Conservation (phyloP, 92 coral and sea anemone species). For the Umimayanthus kanabou region DNA sequence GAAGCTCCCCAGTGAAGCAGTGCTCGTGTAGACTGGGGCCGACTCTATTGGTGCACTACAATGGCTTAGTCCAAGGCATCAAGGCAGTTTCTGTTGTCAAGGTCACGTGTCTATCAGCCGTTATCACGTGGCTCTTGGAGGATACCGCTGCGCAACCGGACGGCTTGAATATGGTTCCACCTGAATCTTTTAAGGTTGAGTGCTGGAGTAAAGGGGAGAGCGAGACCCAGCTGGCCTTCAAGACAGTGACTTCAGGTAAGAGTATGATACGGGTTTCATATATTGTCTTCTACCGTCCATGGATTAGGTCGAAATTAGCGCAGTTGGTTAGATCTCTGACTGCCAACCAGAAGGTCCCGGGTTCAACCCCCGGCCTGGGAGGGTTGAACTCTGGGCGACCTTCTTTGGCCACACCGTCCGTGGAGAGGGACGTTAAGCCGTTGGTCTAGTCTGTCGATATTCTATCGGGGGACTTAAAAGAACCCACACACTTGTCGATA, state of each 20-base stretch:
- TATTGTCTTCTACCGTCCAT: neutral
- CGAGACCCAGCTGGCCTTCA: slow-evolving; percentile 11
- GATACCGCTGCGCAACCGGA: slow-evolving; percentile 25
- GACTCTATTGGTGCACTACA: slow-evolving; percentile 60
- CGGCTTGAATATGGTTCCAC: slow-evolving; percentile 26
- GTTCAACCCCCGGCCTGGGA: no score
- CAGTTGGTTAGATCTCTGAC: no score
- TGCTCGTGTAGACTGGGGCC: slow-evolving; percentile 51
- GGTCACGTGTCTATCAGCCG: slow-evolving; percentile 57
- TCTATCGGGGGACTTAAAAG: no score
- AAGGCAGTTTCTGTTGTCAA: slow-evolving; percentile 38
- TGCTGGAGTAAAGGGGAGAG: slow-evolving; percentile 53
- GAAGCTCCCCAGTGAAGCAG: slow-evolving; percentile 34
- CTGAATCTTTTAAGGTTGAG: slow-evolving; percentile 48
- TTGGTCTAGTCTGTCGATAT: no score
- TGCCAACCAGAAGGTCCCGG: no score
- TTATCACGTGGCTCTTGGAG: slow-evolving; percentile 49
- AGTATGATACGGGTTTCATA: neutral
- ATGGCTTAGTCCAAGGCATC: slow-evolving; percentile 61
- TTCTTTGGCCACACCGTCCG: no score
- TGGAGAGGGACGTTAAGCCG: no score
- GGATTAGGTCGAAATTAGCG: no score
- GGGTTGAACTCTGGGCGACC: no score
- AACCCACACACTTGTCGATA: no score
- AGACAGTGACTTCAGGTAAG: slow-evolving; percentile 43